phyloP scores from a whole-genome alignment of 2,888 invertebrate genomes.

The Lissonota sp. region DNA sequence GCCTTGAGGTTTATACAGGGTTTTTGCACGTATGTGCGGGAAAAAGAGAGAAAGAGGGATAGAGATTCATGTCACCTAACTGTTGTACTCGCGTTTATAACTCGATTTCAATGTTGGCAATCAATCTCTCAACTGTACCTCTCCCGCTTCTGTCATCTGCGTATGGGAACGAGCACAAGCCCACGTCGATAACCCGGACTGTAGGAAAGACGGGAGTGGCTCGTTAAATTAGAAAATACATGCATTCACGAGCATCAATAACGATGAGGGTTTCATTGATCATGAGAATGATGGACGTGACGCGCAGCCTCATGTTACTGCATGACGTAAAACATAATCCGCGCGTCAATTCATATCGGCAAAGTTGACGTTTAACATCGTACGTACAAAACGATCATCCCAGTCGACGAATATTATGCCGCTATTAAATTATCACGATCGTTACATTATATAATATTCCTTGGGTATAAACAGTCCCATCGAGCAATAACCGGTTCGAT shows the following conservation, averaged over 20 bases:
- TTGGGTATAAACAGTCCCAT: background rate
- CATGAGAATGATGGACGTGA: conserved; percentile 48
- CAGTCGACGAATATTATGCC: conserved; percentile 9
- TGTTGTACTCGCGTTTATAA: conserved; percentile 54
- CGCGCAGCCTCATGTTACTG: conserved; percentile 16
- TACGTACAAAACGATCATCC: conserved; percentile 20
- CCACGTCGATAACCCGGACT: conserved; percentile 27
- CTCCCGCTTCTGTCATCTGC: conserved; percentile 15
- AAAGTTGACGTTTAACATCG: conserved; percentile 48
- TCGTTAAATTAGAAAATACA: conserved; percentile 61
- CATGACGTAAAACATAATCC: conserved; percentile 10
- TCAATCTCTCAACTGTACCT: conserved; percentile 50
- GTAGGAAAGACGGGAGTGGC: conserved; percentile 55
- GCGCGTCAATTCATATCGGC: conserved; percentile 17
- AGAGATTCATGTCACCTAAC: conserved; percentile 37
- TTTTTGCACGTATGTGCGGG: conserved; percentile 14
- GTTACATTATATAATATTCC: background rate
- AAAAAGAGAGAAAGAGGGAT: conserved; percentile 8
- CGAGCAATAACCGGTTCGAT: too few species aligned
- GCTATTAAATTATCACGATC: background rate
- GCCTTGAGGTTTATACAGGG: conserved; percentile 23
- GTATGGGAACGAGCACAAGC: background rate
- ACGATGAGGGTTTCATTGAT: conserved; percentile 54
- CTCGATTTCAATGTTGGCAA: conserved; percentile 59
- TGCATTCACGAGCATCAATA: conserved; percentile 56